phyloP scores from a whole-genome alignment of 64 coral and sea anemone species.

The Hydrozoanthus tunicans region DNA sequence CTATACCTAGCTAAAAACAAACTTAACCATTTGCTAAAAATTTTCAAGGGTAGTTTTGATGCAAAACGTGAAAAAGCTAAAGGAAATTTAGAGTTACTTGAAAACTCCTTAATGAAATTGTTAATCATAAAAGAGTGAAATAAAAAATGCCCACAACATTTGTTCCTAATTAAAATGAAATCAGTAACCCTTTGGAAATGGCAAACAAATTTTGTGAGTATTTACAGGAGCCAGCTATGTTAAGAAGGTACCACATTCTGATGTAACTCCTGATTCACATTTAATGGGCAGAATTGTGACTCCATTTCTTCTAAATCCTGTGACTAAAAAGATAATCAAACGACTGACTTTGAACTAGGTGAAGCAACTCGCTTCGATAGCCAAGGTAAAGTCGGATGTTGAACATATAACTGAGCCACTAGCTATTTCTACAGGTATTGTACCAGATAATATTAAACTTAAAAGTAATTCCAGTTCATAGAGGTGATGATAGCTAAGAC shows the following conservation, averaged over 20 bases:
- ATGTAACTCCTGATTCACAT: slow-evolving; percentile 3
- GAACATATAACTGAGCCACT: too few relatives aligned
- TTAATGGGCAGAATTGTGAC: background rate
- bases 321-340: background rate
- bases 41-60: slow-evolving; percentile 43
- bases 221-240: slow-evolving; percentile 43
- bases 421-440: too few relatives aligned
- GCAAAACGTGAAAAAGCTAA: slow-evolving; percentile 6
- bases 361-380: background rate
- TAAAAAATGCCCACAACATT: background rate
- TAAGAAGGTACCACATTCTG: slow-evolving; percentile 35
- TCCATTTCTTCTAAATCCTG: slow-evolving; percentile 20
- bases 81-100: slow-evolving; percentile 21
- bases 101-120: slow-evolving; percentile 29
- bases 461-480: too few relatives aligned
- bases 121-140: slow-evolving; percentile 14
- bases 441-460: too few relatives aligned
- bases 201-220: slow-evolving; percentile 48
- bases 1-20: slow-evolving; percentile 30
- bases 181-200: slow-evolving; percentile 10
- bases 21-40: slow-evolving; percentile 14
- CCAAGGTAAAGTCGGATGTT: too few relatives aligned
- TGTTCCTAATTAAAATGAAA: slow-evolving; percentile 31
- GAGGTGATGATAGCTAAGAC: too few relatives aligned
- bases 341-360: background rate